Conservation (phyloP, 2,113 vertebrate genomes). For the Serinus canaria region DNA sequence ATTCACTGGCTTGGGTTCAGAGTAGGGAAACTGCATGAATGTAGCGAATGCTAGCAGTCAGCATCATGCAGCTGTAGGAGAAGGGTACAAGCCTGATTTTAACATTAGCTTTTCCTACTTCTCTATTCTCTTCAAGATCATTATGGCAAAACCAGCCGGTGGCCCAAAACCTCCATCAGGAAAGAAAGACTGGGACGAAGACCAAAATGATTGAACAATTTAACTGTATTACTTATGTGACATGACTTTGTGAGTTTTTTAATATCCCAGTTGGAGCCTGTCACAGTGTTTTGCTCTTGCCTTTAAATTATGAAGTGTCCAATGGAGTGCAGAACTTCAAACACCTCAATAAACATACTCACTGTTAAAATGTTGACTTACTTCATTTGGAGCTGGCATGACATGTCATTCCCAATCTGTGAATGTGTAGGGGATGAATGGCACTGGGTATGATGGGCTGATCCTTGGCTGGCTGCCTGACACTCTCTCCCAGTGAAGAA, state of each 20-base stretch:
- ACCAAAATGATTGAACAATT: constrained; percentile 83
- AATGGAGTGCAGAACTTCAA: background rate
- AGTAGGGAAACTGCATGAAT: background rate
- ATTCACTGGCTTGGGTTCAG: background rate
- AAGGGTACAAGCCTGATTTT: background rate
- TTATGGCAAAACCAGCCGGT: constrained; percentile 97
- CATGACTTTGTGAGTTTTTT: background rate
- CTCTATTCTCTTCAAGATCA: constrained; percentile 78
- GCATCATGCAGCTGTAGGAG: background rate
- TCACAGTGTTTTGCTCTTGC: constrained; percentile 9
- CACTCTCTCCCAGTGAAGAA: background rate
- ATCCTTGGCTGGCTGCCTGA: background rate
- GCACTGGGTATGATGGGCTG: background rate
- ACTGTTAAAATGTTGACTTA: background rate
- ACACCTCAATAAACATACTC: constrained; percentile 40
- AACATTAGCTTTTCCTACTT: background rate
- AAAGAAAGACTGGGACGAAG: constrained; percentile 96
- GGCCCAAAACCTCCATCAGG: constrained; percentile 93
- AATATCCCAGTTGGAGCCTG: background rate
- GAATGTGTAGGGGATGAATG: background rate
- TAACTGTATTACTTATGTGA: background rate
- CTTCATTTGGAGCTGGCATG: background rate
- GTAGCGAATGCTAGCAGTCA: background rate
- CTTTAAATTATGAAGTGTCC: constrained; percentile 74
- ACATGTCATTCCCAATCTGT: rapidly evolving